Base-by-base conservation (phyloP, 2,113 vertebrate species). In the Neogale vison region DNA sequence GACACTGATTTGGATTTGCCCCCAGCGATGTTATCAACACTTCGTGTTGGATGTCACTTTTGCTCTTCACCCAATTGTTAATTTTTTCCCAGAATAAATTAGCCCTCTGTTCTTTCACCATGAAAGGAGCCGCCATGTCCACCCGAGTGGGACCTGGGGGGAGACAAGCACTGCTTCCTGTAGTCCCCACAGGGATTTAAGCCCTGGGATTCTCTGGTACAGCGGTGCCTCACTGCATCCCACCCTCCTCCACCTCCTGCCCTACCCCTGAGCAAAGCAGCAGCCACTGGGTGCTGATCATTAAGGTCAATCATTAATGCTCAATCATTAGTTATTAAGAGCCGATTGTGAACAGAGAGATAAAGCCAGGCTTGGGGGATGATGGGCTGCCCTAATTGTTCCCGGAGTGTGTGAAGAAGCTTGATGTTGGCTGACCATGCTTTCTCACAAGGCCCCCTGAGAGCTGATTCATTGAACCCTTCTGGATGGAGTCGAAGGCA, bases 91-190 rank as follows among this genome's bases (percentile, higher is more conserved):
- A 98, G 98, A 94, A 65, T 93, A 21, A 98, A 93, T 93, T 97
- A 95, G 97, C 97, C 65, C 63, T 98, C 14, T 95, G 98, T 95
- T 98, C 98, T 85, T 98, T 98, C 92, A 98, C 98, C 63, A 98
- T 96, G 18, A 21, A 29, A 97, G 92, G 97, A 95, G 42, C 29
- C 36, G 88, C 93, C 4, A 84, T 92, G 71, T 83, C 36, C 52
- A 34, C 91, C 80, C 95, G 95, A 13, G 90, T 14, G 59, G 11
- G 93, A 29, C 71, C 95, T 0, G 9, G 94, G 97, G 96, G 94
- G 97, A 31, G 90, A 97, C 82, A 85, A 98, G 92, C 94, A 87
- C n/a, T 97, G 96, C 55, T 7, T 98, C 57, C 96, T 98, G 21
- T 97, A 98, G 98, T 96, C 96, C 50, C 96, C 98, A 65, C 98